These are phyloP conservation scores for Eupithecia exiguata DNA, from an alignment of 2,888 invertebrate genomes.

Conservation along the genomic window DNA sequence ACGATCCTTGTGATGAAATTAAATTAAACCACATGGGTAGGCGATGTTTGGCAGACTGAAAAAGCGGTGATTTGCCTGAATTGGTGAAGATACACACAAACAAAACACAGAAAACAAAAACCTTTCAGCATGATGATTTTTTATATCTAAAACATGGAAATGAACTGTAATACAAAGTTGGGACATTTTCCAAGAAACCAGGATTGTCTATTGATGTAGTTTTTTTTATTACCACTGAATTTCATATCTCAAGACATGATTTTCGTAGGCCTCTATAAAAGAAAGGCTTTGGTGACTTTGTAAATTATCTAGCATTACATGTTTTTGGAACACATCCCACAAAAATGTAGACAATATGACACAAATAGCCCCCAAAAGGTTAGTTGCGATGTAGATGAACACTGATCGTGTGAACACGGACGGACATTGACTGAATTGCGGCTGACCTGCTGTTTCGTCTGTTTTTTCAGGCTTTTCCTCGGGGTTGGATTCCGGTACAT, in stretches of 20 bases:
- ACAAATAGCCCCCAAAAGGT: slow-evolving; percentile 60
- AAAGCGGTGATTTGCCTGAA: background rate
- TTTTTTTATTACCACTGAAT: background rate
- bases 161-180: slow-evolving; percentile 3
- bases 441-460: slow-evolving; percentile 61
- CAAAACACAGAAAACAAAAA: background rate
- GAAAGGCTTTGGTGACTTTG: background rate
- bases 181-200: background rate
- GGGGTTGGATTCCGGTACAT: slow-evolving; percentile 63
- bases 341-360: slow-evolving; percentile 29
- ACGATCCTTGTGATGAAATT: background rate
- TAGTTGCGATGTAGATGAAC: slow-evolving; percentile 78
- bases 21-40: background rate
- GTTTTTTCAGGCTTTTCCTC: slow-evolving; percentile 42
- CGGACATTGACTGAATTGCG: slow-evolving; percentile 40
- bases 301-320: background rate
- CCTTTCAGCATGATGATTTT: background rate
- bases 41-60: background rate
- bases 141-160: background rate
- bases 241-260: background rate
- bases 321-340: slow-evolving; percentile 17
- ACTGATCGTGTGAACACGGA: slow-evolving; percentile 54
- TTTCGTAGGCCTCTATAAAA: background rate
- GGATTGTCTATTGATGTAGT: background rate
- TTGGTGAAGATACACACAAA: background rate